Evolutionary conservation across 92 coral and sea anemone species (phyloP).

Genomic region (Parazoanthus darwini): DNA sequence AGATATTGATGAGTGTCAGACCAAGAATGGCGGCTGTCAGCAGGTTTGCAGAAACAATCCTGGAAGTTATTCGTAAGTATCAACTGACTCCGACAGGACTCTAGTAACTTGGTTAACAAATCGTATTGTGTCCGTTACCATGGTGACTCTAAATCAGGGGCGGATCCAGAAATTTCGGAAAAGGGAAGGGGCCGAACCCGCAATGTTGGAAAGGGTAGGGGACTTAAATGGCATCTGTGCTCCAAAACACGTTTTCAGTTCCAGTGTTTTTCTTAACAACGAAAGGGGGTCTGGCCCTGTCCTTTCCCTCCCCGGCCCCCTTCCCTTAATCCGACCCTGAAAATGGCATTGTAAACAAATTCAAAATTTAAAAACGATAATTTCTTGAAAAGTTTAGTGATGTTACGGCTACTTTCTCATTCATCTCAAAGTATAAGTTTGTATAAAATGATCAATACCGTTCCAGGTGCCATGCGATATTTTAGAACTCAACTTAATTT

Average conservation of each 20-base stretch:
- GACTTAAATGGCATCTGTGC: too few relatives aligned
- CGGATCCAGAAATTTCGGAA: too few relatives aligned
- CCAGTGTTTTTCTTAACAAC: too few relatives aligned
- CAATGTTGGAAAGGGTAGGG: too few relatives aligned
- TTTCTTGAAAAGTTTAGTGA: neutral
- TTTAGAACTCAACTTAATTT: neutral
- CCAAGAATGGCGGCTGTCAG: constrained; percentile 85
- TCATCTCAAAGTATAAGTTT: too few relatives aligned
- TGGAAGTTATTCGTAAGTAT: constrained; percentile 82
- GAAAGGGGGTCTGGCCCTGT: too few relatives aligned
- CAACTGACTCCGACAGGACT: neutral
- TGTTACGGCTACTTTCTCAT: too few relatives aligned
- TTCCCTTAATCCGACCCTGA: too few relatives aligned
- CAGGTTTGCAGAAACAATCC: constrained; percentile 87
- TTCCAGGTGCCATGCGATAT: neutral
- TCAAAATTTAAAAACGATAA: neutral
- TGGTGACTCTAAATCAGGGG: neutral
- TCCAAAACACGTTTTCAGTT: too few relatives aligned
- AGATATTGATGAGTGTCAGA: constrained; percentile 88
- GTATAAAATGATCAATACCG: neutral
- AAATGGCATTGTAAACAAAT: neutral
- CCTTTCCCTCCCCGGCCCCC: too few relatives aligned
- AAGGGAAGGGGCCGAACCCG: too few relatives aligned
- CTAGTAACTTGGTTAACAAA: neutral
- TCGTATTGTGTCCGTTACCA: neutral